These are phyloP conservation scores for Andrena hattorfiana DNA, from an alignment of 2,888 invertebrate genomes.

Conservation along the genomic window DNA sequence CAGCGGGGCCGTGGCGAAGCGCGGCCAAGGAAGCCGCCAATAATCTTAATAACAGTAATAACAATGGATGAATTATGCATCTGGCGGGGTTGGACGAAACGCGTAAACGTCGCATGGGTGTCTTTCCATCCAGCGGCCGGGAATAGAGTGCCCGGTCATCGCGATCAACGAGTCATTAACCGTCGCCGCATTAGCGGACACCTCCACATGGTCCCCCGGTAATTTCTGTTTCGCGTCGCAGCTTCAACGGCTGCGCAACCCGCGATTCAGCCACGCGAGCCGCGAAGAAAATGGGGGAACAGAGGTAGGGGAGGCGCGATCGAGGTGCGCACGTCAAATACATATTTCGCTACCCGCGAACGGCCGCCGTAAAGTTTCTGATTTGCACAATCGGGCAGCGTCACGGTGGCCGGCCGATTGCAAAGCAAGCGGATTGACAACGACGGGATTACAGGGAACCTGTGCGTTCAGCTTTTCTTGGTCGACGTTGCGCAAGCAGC, in stretches of 20 bases:
- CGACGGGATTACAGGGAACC: conserved; percentile 25
- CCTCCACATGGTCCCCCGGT: conserved; percentile 2
- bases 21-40: conserved; percentile 57
- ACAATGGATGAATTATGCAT: conserved; percentile 49
- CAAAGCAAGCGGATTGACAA: conserved; percentile 46
- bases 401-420: conserved; percentile 37
- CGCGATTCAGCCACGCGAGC: conserved; percentile 3
- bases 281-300: not conserved
- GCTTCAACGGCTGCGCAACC: not conserved
- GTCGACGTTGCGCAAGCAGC: conserved; percentile 55
- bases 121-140: not conserved
- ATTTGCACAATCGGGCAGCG: conserved; percentile 29
- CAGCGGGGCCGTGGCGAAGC: conserved; percentile 14
- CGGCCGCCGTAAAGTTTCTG: conserved; percentile 42
- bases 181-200: conserved; percentile 24
- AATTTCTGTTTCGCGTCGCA: not conserved
- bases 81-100: conserved; percentile 18
- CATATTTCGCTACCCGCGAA: not conserved
- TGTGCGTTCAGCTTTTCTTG: conserved; percentile 30
- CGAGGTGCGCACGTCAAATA: not conserved
- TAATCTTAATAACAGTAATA: conserved; percentile 56
- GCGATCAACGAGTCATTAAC: conserved; percentile 27
- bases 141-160: conserved; percentile 6
- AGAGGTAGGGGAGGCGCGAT: not conserved
- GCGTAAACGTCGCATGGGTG: conserved; percentile 34